phyloP scores from a whole-genome alignment of 2,888 invertebrate species.

The Euplagia quadripunctaria region DNA sequence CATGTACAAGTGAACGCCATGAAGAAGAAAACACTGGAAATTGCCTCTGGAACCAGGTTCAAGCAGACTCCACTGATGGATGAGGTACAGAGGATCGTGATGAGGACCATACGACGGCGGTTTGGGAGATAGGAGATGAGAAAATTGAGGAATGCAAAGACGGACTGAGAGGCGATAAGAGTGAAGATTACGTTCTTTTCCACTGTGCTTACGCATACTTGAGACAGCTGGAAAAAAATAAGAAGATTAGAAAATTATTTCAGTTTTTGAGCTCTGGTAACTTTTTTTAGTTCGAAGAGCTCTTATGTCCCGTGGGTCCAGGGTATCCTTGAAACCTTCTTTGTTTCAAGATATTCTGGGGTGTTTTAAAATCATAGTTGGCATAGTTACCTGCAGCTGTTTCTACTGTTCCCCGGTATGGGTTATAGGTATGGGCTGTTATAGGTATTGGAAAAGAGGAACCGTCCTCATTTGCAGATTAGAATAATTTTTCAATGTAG shows the following conservation, averaged over 20 bases:
- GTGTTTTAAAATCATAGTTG: neutral
- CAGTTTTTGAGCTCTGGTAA: neutral
- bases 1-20: conserved; percentile 80
- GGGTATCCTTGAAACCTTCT: neutral
- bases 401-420: neutral
- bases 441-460: too few relatives aligned
- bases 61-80: conserved; percentile 83
- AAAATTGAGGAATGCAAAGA: conserved; percentile 88
- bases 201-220: conserved; percentile 82
- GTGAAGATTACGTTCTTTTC: conserved; percentile 89
- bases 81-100: conserved; percentile 82
- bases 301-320: too few relatives aligned
- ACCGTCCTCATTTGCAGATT: too few relatives aligned
- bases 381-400: neutral
- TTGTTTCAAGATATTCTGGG: neutral
- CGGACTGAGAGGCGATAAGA: conserved; percentile 89
- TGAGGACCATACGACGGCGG: conserved; percentile 84
- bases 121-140: conserved; percentile 84
- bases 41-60: conserved; percentile 76
- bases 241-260: neutral
- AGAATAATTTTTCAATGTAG: too few relatives aligned
- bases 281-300: too few relatives aligned
- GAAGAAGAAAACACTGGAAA: conserved; percentile 78
- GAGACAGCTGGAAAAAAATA: conserved; percentile 65
- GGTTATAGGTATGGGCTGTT: too few relatives aligned